A percentile compares a stretch with the other conserved stretches of the same genome.
These are phyloP conservation scores for Propsilocerus akamusi DNA, from an alignment of 1,140 invertebrate genomes.

Conservation along the genomic window DNA sequence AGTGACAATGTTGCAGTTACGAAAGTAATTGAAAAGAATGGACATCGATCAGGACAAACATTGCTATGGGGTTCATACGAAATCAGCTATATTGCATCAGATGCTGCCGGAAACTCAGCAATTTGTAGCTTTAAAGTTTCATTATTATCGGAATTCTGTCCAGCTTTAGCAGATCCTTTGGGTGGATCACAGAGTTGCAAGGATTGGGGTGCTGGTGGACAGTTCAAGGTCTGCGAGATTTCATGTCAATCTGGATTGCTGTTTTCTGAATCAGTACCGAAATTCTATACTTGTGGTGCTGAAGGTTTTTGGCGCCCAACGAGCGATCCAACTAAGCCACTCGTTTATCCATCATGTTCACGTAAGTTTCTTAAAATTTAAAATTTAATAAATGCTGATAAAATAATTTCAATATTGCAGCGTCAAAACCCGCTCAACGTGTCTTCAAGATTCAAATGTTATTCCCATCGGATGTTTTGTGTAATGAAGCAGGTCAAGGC, in stretches of 20 bases:
- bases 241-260: conserved; percentile 65
- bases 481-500: conserved; percentile 82
- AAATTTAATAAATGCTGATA: conserved; percentile 4
- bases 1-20: conserved; percentile 69
- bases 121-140: conserved; percentile 89
- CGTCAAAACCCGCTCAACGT: conserved; percentile 65
- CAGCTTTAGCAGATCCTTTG: conserved; percentile 64
- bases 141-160: conserved; percentile 79
- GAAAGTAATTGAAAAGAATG: conserved; percentile 66
- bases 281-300: conserved; percentile 90
- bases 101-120: conserved; percentile 77
- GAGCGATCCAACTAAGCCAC: conserved; percentile 48
- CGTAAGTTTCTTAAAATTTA: conserved; percentile 30
- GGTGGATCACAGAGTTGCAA: conserved; percentile 81
- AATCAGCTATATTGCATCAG: conserved; percentile 84
- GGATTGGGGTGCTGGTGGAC: conserved; percentile 89
- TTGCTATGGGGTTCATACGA: conserved; percentile 84
- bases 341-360: conserved; percentile 81
- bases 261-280: conserved; percentile 79
- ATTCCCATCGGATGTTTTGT: conserved; percentile 83
- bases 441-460: conserved; percentile 85
- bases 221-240: conserved; percentile 85
- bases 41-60: conserved; percentile 76
- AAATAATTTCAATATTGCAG: conserved; percentile 24
- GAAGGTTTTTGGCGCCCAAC: conserved; percentile 93